These are phyloP conservation scores for Cyclura pinguis DNA, from an alignment of 2,797 vertebrate genomes.

Conservation along the genomic window DNA sequence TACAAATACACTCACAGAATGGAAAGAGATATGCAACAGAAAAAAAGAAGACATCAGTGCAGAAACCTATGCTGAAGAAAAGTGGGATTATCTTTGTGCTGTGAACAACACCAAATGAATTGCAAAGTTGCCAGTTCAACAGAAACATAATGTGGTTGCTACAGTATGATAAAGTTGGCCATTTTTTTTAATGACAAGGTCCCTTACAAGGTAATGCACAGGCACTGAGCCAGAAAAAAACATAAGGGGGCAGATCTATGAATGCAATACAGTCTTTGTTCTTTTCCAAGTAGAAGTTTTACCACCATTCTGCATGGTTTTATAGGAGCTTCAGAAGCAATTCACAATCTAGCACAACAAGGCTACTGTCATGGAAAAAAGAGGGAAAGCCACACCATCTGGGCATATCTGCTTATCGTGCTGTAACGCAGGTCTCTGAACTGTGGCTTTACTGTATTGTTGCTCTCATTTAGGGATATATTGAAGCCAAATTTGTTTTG, in stretches of 20 bases:
- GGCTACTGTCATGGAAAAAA: constrained; percentile 2
- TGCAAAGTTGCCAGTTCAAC: not conserved
- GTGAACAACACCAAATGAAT: constrained; percentile 10
- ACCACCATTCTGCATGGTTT: not conserved
- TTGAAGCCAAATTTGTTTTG: constrained; percentile 6
- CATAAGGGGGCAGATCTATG: not conserved
- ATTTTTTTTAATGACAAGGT: not conserved
- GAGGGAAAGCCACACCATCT: not conserved
- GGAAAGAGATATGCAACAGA: constrained; percentile 10
- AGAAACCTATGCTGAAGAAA: constrained; percentile 17
- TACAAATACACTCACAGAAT: not conserved
- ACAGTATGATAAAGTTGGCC: not conserved
- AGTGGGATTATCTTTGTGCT: constrained; percentile 44
- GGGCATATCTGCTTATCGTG: not conserved
- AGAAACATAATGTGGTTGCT: not conserved
- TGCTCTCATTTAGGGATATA: not conserved
- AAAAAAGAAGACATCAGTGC: constrained; percentile 31
- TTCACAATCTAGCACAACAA: not conserved
- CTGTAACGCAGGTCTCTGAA: not conserved
- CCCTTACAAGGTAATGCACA: not conserved
- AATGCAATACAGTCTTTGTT: not conserved
- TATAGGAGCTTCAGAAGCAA: not conserved
- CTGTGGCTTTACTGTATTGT: not conserved
- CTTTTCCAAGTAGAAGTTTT: not conserved
- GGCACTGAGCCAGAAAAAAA: not conserved